Evolutionary conservation across 2,113 vertebrate species (phyloP).

Genomic region (Cyanoderma ruficeps): DNA sequence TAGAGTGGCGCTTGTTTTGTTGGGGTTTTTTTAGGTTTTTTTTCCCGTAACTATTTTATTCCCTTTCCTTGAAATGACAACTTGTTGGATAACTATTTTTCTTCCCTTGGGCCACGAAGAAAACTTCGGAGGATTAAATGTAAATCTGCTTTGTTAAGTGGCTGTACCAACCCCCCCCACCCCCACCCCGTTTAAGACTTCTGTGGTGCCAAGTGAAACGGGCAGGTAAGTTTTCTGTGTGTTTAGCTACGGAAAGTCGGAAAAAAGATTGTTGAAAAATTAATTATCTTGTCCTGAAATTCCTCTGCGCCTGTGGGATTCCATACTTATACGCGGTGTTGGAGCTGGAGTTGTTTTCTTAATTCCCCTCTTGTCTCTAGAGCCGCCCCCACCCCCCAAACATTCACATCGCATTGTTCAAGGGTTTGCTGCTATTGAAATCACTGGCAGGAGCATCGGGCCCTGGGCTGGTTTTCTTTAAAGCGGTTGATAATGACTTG

Average conservation of each 20-base stretch:
- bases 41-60: background rate
- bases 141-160: background rate
- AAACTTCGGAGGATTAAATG: background rate
- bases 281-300: constrained; percentile 42
- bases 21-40: background rate
- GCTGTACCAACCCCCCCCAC: background rate
- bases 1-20: background rate
- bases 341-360: background rate
- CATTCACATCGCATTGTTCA: background rate
- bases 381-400: background rate
- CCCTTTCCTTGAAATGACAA: background rate
- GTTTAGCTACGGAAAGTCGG: background rate
- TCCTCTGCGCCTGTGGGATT: background rate
- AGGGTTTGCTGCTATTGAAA: background rate
- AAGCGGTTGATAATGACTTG: background rate
- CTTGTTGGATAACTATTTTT: background rate
- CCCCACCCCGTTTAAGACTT: background rate
- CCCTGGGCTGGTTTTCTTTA: constrained; percentile 11
- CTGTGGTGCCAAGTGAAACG: background rate
- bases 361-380: background rate
- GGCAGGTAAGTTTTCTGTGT: constrained; percentile 42
- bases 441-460: background rate
- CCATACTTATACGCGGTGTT: background rate
- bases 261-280: background rate
- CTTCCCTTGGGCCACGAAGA: background rate